These are phyloP conservation scores for Psettodes erumei DNA, from an alignment of 2,113 vertebrate species.

Conservation along the genomic window DNA sequence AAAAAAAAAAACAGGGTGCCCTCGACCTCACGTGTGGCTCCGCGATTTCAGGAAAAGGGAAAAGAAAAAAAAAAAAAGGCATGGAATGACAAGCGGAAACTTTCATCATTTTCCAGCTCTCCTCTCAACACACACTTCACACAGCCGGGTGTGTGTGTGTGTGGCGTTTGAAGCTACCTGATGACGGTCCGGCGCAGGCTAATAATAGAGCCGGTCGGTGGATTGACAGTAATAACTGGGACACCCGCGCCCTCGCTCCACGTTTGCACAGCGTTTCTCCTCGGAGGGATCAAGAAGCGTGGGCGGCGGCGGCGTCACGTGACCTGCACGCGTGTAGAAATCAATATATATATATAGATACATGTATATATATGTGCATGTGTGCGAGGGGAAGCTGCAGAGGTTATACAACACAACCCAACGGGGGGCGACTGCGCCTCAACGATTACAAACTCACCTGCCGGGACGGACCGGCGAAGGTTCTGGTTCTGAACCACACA, in stretches of 20 bases:
- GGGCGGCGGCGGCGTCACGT: conserved; percentile 57
- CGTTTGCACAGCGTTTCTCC: conserved; percentile 66
- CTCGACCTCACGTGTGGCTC: conserved; percentile 32
- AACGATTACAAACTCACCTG: too few species aligned
- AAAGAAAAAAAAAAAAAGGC: conserved; percentile 36
- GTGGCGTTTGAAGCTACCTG: conserved; percentile 71
- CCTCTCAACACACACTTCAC: conserved; percentile 28
- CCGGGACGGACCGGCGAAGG: too few species aligned
- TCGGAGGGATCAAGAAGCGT: conserved; percentile 66
- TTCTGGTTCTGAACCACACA: too few species aligned
- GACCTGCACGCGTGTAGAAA: too few species aligned
- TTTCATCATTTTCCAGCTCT: conserved; percentile 60
- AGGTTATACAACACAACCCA: too few species aligned
- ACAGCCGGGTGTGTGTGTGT: background rate
- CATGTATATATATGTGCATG: too few species aligned
- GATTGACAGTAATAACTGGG: conserved; percentile 76
- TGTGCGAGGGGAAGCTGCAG: too few species aligned
- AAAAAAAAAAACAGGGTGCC: too few species aligned
- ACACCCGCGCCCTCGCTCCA: conserved; percentile 61
- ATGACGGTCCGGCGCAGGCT: conserved; percentile 69
- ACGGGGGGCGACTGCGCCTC: too few species aligned
- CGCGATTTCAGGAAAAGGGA: conserved; percentile 37
- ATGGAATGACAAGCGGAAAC: conserved; percentile 61
- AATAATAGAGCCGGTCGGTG: conserved; percentile 72
- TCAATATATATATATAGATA: too few species aligned